These are phyloP conservation scores for Dermolepida albohirtum DNA, from an alignment of 2,888 invertebrate species.

Conservation along the genomic window DNA sequence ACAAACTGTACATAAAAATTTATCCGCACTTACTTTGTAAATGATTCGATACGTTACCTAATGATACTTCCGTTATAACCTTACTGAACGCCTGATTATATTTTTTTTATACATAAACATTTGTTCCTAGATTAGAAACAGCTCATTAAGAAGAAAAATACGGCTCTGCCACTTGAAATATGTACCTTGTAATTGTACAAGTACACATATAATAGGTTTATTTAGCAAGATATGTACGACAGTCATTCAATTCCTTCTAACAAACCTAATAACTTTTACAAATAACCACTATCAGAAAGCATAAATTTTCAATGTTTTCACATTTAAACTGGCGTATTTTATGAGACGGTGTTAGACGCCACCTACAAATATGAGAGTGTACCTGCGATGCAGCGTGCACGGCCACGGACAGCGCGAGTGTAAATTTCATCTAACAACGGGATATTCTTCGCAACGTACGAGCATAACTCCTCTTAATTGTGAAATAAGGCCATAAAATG, in stretches of 20 bases:
- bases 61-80: no score
- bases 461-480: conserved; percentile 35
- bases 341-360: conserved; percentile 29
- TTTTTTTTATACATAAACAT: no score
- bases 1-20: no score
- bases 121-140: no score
- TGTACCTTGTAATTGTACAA: not conserved
- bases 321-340: conserved; percentile 34
- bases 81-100: no score
- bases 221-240: conserved; percentile 19
- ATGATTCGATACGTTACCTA: no score
- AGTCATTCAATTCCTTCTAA: conserved; percentile 28
- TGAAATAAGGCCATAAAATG: conserved; percentile 26
- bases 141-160: conserved; percentile 1
- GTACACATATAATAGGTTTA: conserved; percentile 18
- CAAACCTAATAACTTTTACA: conserved; percentile 37
- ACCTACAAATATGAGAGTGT: conserved; percentile 34
- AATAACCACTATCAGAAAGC: conserved; percentile 27
- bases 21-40: no score
- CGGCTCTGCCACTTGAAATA: conserved; percentile 7
- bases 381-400: conserved; percentile 5
- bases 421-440: conserved; percentile 36
- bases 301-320: conserved; percentile 37
- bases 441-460: conserved; percentile 23
- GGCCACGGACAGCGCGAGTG: conserved; percentile 19